These are phyloP conservation scores for Scalopus aquaticus DNA, from an alignment of 2,113 vertebrate species.

Conservation along the genomic window DNA sequence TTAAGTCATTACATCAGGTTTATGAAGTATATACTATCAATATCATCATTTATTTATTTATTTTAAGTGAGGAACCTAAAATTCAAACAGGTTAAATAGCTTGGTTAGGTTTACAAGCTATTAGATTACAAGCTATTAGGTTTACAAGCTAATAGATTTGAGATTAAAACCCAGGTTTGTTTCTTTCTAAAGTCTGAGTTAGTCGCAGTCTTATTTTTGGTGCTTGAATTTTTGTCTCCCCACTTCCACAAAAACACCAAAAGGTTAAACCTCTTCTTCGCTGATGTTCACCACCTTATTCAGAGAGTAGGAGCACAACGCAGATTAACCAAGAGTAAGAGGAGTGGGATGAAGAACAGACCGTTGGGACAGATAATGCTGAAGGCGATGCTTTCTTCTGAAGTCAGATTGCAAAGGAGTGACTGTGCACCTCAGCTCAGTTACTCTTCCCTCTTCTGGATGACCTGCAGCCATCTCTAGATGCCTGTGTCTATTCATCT, in stretches of 20 bases:
- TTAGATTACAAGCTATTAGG: too few species aligned
- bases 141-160: not conserved
- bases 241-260: not conserved
- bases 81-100: not conserved
- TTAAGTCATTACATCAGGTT: not conserved
- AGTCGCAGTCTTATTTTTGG: not conserved
- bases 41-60: not conserved
- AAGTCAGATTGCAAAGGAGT: not conserved
- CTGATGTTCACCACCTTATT: not conserved
- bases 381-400: not conserved
- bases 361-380: too few species aligned
- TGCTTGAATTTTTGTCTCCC: not conserved
- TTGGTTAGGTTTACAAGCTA: not conserved
- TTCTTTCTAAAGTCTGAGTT: not conserved
- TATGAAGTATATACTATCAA: not conserved
- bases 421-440: not conserved
- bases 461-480: not conserved
- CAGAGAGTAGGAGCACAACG: not conserved
- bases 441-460: not conserved
- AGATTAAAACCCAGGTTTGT: not conserved
- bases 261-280: not conserved
- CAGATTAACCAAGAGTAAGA: not conserved
- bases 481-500: not conserved
- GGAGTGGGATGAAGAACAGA: not conserved
- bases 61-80: not conserved